Evolutionary conservation across 2,888 invertebrate genomes (phyloP).

Genomic region (Deilephila porcellus): DNA sequence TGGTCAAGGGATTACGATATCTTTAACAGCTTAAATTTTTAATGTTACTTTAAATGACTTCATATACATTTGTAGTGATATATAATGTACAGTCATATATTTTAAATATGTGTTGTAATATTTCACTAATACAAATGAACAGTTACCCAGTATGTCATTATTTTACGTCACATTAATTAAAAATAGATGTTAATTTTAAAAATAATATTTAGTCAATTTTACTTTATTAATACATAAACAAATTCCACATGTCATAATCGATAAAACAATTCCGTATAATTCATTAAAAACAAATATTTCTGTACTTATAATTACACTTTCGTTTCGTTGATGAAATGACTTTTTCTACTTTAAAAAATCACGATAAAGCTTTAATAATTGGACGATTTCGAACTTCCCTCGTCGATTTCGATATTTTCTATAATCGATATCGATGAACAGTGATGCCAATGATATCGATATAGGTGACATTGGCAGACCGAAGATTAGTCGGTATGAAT

Average conservation of each 20-base stretch:
- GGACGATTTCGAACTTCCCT: conserved; percentile 6
- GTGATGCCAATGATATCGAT: not conserved
- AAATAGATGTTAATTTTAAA: not conserved
- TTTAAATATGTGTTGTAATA: too few relatives aligned
- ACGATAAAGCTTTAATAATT: conserved; percentile 24
- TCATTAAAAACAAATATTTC: not conserved
- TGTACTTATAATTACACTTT: conserved; percentile 19
- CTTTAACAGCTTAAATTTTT: too few relatives aligned
- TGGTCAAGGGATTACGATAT: too few relatives aligned
- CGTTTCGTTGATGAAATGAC: conserved; percentile 25
- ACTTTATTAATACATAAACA: not conserved
- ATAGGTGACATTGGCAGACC: conserved; percentile 1
- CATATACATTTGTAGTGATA: too few relatives aligned
- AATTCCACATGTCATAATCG: not conserved
- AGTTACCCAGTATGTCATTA: conserved; percentile 9
- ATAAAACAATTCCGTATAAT: not conserved
- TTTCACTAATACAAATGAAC: too few relatives aligned
- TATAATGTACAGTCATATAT: not conserved
- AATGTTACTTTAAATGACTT: too few relatives aligned
- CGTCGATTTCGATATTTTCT: conserved; percentile 13
- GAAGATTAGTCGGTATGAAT: not conserved
- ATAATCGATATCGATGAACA: not conserved
- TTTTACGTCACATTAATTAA: not conserved
- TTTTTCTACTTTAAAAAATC: conserved; percentile 1
- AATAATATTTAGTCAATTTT: not conserved